These are phyloP conservation scores for Zelleria hepariella DNA, from an alignment of 2,888 invertebrate species.

Conservation along the genomic window DNA sequence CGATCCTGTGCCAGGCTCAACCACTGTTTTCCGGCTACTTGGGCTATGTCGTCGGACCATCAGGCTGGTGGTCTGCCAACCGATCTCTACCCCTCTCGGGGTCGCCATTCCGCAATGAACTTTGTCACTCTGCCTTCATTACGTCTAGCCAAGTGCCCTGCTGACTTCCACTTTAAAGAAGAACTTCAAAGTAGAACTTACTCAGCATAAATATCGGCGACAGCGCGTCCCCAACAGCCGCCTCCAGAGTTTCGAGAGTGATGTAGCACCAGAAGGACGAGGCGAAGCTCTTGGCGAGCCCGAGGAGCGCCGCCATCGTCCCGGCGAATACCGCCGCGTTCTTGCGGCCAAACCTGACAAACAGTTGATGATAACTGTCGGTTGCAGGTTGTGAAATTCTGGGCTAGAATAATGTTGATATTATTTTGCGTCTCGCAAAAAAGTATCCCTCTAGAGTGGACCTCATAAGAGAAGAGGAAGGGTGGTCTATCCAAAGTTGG, in stretches of 20 bases:
- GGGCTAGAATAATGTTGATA: no score
- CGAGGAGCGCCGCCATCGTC: constrained; percentile 50
- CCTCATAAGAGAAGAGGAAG: no score
- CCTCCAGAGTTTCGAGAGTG: constrained; percentile 45
- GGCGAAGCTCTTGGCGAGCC: constrained; percentile 50
- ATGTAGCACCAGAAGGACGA: constrained; percentile 49
- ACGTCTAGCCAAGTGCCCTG: no score
- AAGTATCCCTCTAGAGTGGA: no score
- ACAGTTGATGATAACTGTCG: background rate
- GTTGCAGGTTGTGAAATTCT: background rate
- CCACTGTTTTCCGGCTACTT: no score
- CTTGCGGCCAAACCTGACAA: constrained; percentile 49
- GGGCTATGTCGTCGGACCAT: no score
- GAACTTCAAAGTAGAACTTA: constrained; percentile 20
- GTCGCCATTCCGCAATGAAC: no score
- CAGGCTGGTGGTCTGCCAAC: no score
- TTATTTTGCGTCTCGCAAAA: background rate
- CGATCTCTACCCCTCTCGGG: no score
- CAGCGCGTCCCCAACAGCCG: constrained; percentile 56
- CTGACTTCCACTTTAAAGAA: background rate
- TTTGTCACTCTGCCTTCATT: no score
- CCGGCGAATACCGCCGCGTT: constrained; percentile 58
- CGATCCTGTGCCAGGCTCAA: no score
- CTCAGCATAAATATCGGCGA: constrained; percentile 65
- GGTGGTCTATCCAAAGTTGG: no score